These are phyloP conservation scores for Brachylomia viminalis DNA, from an alignment of 2,888 invertebrate species.

Conservation along the genomic window DNA sequence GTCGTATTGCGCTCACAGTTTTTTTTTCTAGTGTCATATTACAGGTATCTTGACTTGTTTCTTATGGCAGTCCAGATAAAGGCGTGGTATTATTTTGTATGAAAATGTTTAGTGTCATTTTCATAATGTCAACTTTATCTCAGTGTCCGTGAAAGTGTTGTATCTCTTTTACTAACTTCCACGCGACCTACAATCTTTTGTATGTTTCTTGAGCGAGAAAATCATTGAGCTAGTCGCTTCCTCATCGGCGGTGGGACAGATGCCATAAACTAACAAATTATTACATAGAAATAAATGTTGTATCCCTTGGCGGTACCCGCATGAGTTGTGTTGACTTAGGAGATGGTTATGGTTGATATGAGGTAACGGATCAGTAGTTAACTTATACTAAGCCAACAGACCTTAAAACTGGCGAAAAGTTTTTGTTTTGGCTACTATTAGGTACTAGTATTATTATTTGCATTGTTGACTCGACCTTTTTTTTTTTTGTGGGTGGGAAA, in stretches of 20 bases:
- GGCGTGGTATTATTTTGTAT: no score
- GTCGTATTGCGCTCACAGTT: no score
- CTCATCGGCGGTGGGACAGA: not conserved
- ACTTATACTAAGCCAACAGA: constrained; percentile 14
- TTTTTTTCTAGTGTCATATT: no score
- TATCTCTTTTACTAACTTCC: not conserved
- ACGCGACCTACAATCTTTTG: not conserved
- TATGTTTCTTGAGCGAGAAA: not conserved
- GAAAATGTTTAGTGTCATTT: no score
- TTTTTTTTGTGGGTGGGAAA: no score
- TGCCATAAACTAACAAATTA: not conserved
- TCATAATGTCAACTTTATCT: no score
- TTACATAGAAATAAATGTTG: not conserved
- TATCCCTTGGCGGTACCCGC: not conserved
- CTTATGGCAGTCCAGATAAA: no score
- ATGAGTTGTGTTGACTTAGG: constrained; percentile 32
- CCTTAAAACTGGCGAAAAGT: constrained; percentile 8
- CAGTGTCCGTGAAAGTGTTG: no score
- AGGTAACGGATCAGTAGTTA: not conserved
- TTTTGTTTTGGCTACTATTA: constrained; percentile 1
- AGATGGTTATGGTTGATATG: not conserved
- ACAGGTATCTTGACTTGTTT: no score
- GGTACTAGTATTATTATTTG: not conserved
- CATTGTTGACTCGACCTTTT: no score
- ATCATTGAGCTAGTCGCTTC: not conserved